phyloP scores from a whole-genome alignment of 2,797 vertebrate species.

The Novumbra hubbsi region DNA sequence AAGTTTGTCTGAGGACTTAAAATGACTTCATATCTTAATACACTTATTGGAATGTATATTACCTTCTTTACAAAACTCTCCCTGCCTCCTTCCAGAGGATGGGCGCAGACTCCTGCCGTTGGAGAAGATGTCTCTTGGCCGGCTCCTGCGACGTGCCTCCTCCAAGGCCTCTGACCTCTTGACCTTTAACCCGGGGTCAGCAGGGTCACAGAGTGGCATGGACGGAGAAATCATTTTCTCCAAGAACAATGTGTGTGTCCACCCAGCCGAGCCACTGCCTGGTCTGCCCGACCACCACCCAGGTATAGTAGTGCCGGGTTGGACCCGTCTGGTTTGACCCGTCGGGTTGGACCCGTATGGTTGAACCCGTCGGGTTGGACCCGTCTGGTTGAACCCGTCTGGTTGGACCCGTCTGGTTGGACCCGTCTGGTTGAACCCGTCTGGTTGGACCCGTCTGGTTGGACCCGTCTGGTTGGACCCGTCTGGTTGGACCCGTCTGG shows the following conservation, averaged over 20 bases:
- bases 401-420: too few species aligned
- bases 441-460: too few species aligned
- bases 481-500: too few species aligned
- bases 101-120: slow-evolving; percentile 77
- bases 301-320: slow-evolving; percentile 76
- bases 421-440: too few species aligned
- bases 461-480: too few species aligned
- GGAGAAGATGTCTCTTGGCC: slow-evolving; percentile 94
- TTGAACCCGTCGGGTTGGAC: too few species aligned
- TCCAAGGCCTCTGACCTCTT: slow-evolving; percentile 95
- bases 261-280: slow-evolving; percentile 87
- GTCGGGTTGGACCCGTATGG: too few species aligned
- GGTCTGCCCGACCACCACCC: slow-evolving; percentile 91
- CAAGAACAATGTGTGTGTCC: slow-evolving; percentile 98
- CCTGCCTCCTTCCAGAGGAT: slow-evolving; percentile 75
- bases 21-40: too few species aligned
- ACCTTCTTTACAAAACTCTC: not conserved
- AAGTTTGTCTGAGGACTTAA: not conserved
- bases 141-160: slow-evolving; percentile 94
- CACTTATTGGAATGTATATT: too few species aligned
- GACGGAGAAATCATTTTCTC: slow-evolving; percentile 97
- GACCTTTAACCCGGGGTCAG: slow-evolving; percentile 82
- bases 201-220: slow-evolving; percentile 71
- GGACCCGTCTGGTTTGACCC: too few species aligned
- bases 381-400: too few species aligned